phyloP scores from a whole-genome alignment of 2,888 invertebrate genomes.

The Pammene aurita region DNA sequence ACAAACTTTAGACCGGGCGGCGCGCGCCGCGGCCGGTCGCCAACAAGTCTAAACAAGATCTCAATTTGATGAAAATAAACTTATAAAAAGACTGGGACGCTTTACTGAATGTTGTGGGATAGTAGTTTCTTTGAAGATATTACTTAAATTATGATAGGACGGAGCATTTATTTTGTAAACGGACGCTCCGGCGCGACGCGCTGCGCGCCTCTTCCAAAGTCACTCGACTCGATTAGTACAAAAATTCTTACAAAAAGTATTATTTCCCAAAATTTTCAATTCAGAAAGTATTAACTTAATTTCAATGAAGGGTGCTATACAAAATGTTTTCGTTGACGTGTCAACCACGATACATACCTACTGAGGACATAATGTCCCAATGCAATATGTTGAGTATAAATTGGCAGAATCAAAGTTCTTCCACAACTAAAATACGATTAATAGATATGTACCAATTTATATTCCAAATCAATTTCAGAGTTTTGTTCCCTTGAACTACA shows the following conservation, averaged over 20 bases:
- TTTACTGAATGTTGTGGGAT: conserved; percentile 84
- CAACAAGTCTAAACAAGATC: conserved; percentile 82
- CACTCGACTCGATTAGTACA: conserved; percentile 77
- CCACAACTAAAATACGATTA: conserved; percentile 58
- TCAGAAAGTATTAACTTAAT: conserved; percentile 78
- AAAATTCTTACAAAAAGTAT: conserved; percentile 78
- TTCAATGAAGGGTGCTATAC: conserved; percentile 67
- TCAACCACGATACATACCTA: conserved; percentile 46
- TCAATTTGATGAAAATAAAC: conserved; percentile 84
- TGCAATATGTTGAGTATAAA: conserved; percentile 47
- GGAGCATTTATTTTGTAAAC: conserved; percentile 75
- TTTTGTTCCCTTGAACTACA: conserved; percentile 23
- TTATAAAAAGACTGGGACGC: conserved; percentile 83
- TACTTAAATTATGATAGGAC: conserved; percentile 82
- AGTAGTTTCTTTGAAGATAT: conserved; percentile 81
- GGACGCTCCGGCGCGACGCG: conserved; percentile 59
- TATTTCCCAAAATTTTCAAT: conserved; percentile 77
- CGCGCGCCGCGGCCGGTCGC: conserved; percentile 62
- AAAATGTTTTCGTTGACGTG: conserved; percentile 56
- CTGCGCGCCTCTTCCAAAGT: conserved; percentile 64
- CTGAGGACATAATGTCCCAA: conserved; percentile 4
- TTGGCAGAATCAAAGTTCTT: conserved; percentile 73
- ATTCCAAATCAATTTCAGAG: conserved; percentile 24
- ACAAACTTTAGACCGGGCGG: conserved; percentile 71
- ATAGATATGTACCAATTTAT: conserved; percentile 25